Conservation (phyloP, 2,113 vertebrate genomes). For the Corythaeola cristata region DNA sequence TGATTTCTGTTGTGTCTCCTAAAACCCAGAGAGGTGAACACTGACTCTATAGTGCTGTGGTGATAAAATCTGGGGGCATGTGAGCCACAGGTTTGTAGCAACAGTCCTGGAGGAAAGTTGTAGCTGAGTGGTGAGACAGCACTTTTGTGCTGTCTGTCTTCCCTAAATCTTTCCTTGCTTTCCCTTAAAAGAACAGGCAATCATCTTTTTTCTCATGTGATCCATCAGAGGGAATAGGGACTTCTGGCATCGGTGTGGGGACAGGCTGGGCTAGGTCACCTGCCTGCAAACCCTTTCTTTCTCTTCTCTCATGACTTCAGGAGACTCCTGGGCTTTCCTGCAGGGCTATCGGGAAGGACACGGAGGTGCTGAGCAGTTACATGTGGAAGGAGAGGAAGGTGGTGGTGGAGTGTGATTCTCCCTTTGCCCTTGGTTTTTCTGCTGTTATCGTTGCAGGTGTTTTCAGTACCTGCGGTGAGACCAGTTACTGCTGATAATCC, state of each 20-base stretch:
- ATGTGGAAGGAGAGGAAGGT: not conserved
- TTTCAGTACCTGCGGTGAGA: not conserved
- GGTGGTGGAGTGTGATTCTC: not conserved
- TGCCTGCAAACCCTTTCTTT: not conserved
- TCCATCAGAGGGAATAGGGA: not conserved
- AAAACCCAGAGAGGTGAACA: not conserved
- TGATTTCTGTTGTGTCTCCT: not conserved
- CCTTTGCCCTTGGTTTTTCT: not conserved
- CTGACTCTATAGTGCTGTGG: not conserved
- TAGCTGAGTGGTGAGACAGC: not conserved
- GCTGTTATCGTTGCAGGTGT: not conserved
- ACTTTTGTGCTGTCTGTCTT: not conserved
- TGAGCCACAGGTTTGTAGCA: not conserved
- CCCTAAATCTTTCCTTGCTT: not conserved
- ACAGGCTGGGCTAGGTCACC: too few species aligned
- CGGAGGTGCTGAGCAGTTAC: not conserved
- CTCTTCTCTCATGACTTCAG: not conserved
- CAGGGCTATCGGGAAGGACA: not conserved
- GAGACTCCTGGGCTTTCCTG: not conserved
- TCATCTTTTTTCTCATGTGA: not conserved
- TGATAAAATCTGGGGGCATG: fast-evolving
- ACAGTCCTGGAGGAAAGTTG: not conserved
- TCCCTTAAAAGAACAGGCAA: not conserved
- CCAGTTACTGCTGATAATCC: not conserved
- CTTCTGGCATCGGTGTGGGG: not conserved